These are phyloP conservation scores for Molorchus minor DNA, from an alignment of 2,888 invertebrate species.

Conservation along the genomic window DNA sequence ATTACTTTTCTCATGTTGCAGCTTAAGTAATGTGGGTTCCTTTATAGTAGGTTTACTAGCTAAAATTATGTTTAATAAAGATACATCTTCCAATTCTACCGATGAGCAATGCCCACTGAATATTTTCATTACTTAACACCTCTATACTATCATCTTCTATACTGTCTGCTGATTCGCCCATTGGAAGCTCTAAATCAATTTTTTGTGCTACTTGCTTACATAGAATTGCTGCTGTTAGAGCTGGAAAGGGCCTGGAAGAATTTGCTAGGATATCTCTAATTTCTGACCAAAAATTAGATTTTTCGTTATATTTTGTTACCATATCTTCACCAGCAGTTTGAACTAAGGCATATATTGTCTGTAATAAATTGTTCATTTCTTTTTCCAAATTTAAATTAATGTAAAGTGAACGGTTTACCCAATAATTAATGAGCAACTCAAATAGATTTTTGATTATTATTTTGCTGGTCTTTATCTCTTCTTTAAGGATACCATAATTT, in stretches of 20 bases:
- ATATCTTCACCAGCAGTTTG: constrained; percentile 67
- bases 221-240: constrained; percentile 83
- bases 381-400: constrained; percentile 62
- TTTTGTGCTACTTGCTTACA: constrained; percentile 78
- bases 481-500: constrained; percentile 48
- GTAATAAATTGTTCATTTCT: constrained; percentile 75
- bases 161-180: constrained; percentile 47
- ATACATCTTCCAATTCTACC: constrained; percentile 88
- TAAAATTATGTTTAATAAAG: constrained; percentile 78
- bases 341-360: constrained; percentile 72
- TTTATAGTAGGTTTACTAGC: constrained; percentile 62
- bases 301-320: constrained; percentile 72
- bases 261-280: constrained; percentile 78
- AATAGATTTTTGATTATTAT: constrained; percentile 74
- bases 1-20: constrained; percentile 67
- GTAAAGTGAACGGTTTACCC: constrained; percentile 72
- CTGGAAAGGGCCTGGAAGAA: constrained; percentile 78
- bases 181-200: constrained; percentile 62
- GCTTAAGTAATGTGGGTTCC: constrained; percentile 64
- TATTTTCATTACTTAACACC: constrained; percentile 81
- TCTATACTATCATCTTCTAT: constrained; percentile 61
- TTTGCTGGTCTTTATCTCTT: constrained; percentile 56
- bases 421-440: constrained; percentile 74
- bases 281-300: constrained; percentile 84
- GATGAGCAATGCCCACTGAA: constrained; percentile 86